Evolutionary conservation across 2,888 invertebrate species (phyloP), one percentile per base, ranked within the genome.

Genomic region (Antitype chi): DNA sequence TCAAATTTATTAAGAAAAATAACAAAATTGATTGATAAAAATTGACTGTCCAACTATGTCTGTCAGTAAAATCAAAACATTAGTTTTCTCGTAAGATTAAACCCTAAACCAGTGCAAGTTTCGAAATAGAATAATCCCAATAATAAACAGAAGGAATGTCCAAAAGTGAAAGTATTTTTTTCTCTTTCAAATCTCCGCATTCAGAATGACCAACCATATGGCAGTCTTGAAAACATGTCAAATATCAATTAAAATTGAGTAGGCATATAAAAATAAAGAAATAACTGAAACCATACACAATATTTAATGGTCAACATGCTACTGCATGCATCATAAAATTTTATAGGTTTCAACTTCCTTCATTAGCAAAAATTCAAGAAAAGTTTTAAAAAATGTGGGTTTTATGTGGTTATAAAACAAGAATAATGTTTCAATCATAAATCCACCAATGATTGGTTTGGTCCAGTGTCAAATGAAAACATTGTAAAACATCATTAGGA

Each of bases 261-360:
- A 17, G 2, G 0, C 43, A 20, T 23, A 20, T 25, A 23, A 25
- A 76, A 60, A 23, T 32, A 47, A 32, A 66, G 23, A 57, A 43
- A 69, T 71, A 60, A 67, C 15, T 70, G 23, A 52, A 71, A 28
- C 43, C 49, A 74, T 59, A 53, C 20, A 52, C 4, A 43, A 69
- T 52, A n/a, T 73, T 52, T 79, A 52, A 79, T 71, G 43, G 25
- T 55, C 60, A 71, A 69, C 71, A 62, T 59, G 62, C 23, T 23
- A 64, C 52, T 57, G 38, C 32, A 59, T 47, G 53, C 25, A 59
- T 52, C 70, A 74, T 82, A 71, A 80, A 71, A 38, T 23, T 75
- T 82, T 75, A 82, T 80, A 28, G 75, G 17, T 73, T 63, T 71
- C n/a, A 38, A 74, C 47, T 82, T 82, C 70, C 79, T 69, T 60